phyloP scores from a whole-genome alignment of 2,888 invertebrate species.

The Cephus nigrinus region DNA sequence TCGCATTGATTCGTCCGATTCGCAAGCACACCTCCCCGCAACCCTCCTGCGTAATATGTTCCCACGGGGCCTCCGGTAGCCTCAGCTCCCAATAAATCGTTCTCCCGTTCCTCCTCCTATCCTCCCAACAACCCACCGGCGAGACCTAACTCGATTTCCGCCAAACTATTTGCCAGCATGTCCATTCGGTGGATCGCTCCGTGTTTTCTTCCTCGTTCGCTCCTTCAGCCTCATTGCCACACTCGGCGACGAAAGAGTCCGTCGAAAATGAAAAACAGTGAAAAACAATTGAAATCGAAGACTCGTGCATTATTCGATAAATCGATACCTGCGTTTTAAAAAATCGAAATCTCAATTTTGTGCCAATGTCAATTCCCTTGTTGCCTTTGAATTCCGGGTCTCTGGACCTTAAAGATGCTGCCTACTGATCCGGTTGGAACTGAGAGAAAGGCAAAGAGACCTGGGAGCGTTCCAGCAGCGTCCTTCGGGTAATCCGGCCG shows the following conservation, averaged over 20 bases:
- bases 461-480: conserved; percentile 12
- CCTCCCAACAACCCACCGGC: not conserved
- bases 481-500: conserved; percentile 56
- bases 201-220: conserved; percentile 53
- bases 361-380: no score
- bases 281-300: no score
- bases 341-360: no score
- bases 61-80: no score
- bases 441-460: no score
- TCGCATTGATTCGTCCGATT: conserved; percentile 52
- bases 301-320: no score
- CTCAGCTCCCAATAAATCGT: not conserved
- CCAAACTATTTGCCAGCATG: conserved; percentile 57
- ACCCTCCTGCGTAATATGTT: not conserved
- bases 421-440: no score
- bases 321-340: no score
- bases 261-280: no score
- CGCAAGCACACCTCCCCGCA: conserved; percentile 16
- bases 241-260: not conserved
- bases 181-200: conserved; percentile 58
- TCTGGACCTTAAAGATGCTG: no score
- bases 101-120: not conserved
- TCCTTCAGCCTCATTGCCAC: not conserved
- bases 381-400: no score
- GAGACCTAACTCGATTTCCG: conserved; percentile 48